These are phyloP conservation scores for Cotesia congregata DNA, from an alignment of 2,888 invertebrate genomes.

Conservation along the genomic window DNA sequence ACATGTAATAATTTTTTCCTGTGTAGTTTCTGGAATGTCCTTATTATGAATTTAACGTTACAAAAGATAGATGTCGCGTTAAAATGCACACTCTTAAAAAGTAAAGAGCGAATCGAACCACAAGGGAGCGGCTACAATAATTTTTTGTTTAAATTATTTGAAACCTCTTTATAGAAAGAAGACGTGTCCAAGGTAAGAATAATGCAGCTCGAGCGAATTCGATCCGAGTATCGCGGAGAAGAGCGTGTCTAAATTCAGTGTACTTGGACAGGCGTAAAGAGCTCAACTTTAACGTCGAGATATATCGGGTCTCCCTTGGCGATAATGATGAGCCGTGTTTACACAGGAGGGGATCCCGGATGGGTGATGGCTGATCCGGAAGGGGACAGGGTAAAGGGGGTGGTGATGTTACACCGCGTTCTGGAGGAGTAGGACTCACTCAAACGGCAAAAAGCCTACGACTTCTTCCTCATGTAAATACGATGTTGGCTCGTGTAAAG, in stretches of 20 bases:
- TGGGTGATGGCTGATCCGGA: constrained; percentile 43
- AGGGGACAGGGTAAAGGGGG: constrained; percentile 12
- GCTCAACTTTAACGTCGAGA: constrained; percentile 37
- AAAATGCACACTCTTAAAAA: constrained; percentile 10
- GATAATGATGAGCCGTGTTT: constrained; percentile 69
- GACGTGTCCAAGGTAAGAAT: background rate
- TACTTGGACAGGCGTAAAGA: constrained; percentile 54
- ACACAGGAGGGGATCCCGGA: constrained; percentile 59
- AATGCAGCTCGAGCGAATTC: constrained; percentile 8
- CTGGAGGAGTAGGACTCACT: constrained; percentile 22
- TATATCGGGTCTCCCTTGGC: constrained; percentile 48
- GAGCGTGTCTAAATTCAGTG: constrained; percentile 48
- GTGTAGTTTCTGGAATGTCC: too few species aligned
- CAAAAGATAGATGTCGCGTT: constrained; percentile 33
- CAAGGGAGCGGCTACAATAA: constrained; percentile 21
- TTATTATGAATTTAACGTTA: too few species aligned
- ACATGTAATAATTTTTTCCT: too few species aligned
- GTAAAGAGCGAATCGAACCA: constrained; percentile 12
- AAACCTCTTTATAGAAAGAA: constrained; percentile 4
- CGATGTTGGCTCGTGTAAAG: constrained; percentile 68
- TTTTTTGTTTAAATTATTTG: constrained; percentile 6
- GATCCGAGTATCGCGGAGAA: constrained; percentile 28
- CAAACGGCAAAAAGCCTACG: constrained; percentile 45
- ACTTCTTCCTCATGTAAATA: constrained; percentile 70
- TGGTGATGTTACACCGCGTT: background rate